phyloP scores from a whole-genome alignment of 2,888 invertebrate genomes.

The Ichneumoninae sp. region DNA sequence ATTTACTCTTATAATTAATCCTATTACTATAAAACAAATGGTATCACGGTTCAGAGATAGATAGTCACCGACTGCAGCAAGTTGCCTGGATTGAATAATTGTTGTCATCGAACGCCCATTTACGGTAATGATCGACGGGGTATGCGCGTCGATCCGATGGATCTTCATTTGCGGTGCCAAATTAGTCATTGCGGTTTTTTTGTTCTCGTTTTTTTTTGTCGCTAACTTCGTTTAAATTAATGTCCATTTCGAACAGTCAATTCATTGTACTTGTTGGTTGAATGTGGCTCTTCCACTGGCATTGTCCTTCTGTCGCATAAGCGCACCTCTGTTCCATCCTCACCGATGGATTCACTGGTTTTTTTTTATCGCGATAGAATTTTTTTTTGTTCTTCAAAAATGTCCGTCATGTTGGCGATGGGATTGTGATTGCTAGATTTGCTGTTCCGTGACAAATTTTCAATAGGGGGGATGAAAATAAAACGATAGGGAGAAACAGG shows the following conservation, averaged over 20 bases:
- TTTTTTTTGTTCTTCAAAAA: not conserved
- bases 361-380: not conserved
- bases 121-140: slow-evolving; percentile 55
- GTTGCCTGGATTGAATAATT: slow-evolving; percentile 35
- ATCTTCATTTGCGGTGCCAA: slow-evolving; percentile 69
- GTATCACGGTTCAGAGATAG: slow-evolving; percentile 70
- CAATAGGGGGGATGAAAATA: not conserved
- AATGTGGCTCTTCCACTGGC: slow-evolving; percentile 44
- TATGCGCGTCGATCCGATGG: slow-evolving; percentile 45
- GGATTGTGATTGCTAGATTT: slow-evolving; percentile 26
- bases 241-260: not conserved
- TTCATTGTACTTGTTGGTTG: not conserved
- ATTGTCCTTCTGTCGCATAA: slow-evolving; percentile 1
- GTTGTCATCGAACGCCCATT: slow-evolving; percentile 55
- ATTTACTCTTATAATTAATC: slow-evolving; percentile 64
- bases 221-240: slow-evolving; percentile 14
- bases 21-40: slow-evolving; percentile 64
- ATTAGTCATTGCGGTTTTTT: slow-evolving; percentile 62
- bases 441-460: slow-evolving; percentile 54
- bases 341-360: slow-evolving; percentile 1
- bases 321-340: not conserved
- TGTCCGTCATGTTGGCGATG: slow-evolving; percentile 27
- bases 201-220: slow-evolving; percentile 62
- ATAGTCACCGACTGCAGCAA: slow-evolving; percentile 60
- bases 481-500: slow-evolving; percentile 38